A percentile compares a stretch with the other conserved stretches of the same genome.
phyloP scores from a whole-genome alignment of 1,140 invertebrate genomes.

The Drosophila azteca region DNA sequence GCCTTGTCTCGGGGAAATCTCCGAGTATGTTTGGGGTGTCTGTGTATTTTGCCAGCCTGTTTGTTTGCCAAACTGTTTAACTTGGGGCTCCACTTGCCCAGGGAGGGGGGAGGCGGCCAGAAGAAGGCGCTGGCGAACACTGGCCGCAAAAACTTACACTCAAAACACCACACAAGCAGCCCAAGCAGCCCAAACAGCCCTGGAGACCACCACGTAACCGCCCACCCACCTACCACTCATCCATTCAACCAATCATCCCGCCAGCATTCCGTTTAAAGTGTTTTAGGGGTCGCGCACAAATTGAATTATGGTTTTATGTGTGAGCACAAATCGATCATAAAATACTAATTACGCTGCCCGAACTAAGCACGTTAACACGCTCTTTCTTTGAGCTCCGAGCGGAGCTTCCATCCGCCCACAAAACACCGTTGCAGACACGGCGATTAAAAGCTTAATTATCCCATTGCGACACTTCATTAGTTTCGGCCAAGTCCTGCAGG shows the following conservation, averaged over 20 bases:
- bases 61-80: constrained; percentile 71
- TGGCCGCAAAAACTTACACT: constrained; percentile 62
- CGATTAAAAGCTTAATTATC: constrained; percentile 82
- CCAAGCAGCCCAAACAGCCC: constrained; percentile 21
- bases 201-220: background rate
- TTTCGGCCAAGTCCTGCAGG: constrained; percentile 63
- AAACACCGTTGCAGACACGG: constrained; percentile 49
- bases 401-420: constrained; percentile 25
- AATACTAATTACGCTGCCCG: constrained; percentile 71
- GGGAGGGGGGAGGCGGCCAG: background rate
- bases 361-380: constrained; percentile 65
- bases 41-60: constrained; percentile 56
- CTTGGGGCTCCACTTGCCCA: constrained; percentile 49
- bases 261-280: constrained; percentile 42
- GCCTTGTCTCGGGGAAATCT: constrained; percentile 21
- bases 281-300: constrained; percentile 55
- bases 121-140: background rate
- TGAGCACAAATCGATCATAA: constrained; percentile 78
- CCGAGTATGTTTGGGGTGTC: constrained; percentile 44
- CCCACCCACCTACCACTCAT: background rate
- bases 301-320: constrained; percentile 75
- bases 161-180: constrained; percentile 43
- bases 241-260: too few species aligned
- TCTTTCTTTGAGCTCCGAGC: constrained; percentile 9
- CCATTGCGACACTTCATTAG: constrained; percentile 82